Base-by-base conservation (phyloP, 1,140 invertebrate species). In the Trichonephila clavata region DNA sequence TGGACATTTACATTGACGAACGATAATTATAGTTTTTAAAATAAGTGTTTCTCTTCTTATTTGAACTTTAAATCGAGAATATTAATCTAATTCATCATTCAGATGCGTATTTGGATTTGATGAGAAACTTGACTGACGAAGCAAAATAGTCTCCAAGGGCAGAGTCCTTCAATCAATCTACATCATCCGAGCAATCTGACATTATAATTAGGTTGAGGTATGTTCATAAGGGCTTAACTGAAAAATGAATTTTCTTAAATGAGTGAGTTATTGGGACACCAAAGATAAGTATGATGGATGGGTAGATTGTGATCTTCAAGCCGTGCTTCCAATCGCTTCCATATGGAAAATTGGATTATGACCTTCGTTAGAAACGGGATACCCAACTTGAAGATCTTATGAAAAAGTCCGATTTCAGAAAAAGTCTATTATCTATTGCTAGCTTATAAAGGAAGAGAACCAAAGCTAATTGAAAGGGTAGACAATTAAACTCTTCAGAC, bases 261-360 rank as follows among this genome's bases (percentile, higher is more conserved):
- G 27, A 18, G 71, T 39, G 18, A 77, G 24, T 32, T 77, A 77
- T 77, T 77, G 71, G 71, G 71, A 77, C 71, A 77, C 27, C 71
- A 32, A 77, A 77, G 71, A 77, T 77, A 77, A 77, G 71, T 77
- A 77, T 77, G 71, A 77, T 77, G 71, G 71, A 77, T 77, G 71
- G 14, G 13, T 77, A 77, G 71, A 77, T 77, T 77, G 27, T 32
- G 71, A 77, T 77, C 71, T 77, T 32, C 5, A 4, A 32, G 24
- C 14, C 27, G 71, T 27, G 5, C 27, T 77, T 77, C 71, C 71
- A 77, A 77, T 77, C 71, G 32, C 27, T 77, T 39, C 71, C 14
- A 32, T 77, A 77, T 77, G 32, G 18, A 77, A 77, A 77, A 32
- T 77, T 77, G 71, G 27, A 77, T 77, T 77, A 39, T 39, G 71